Evolutionary conservation across 2,888 invertebrate genomes (phyloP), one percentile per base, ranked within the genome.

Genomic region (Cataglyphis cursor): DNA sequence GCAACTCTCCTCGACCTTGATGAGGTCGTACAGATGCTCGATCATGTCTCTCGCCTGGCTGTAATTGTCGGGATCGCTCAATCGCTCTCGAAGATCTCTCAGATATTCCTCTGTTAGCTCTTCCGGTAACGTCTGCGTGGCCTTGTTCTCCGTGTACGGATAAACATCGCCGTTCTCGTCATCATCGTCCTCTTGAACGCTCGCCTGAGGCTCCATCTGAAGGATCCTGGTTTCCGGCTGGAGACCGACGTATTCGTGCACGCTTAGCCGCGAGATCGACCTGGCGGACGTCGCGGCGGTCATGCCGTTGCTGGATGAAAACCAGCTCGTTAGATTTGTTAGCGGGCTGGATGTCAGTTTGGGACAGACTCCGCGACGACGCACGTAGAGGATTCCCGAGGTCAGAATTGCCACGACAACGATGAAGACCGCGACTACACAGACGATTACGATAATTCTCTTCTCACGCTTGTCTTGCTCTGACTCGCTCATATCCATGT

Each of bases 21-120:
- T 97, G 74, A 97, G 95, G 93, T 97, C 97, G 91, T 97, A 97
- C 8, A 97, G 95, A 90, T 97, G 97, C 92, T 97, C 97, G 84
- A 97, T 97, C 95, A 97, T 97, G 94, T 97, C 97, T 57, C 97
- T 95, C 2, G 97, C 97, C 92, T 97, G 97, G 76, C 96, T 96
- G 89, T 97, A 97, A 82, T 97, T 97, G 78, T 96, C 96, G 0
- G 97, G 97, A 92, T 97, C 97, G 90, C 97, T 97, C 9, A 97
- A 93, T 91, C 96, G 96, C 88, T 97, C 96, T 81, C 97, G 96
- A 21, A 97, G 95, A 87, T 96, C 96, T 89, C 96, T 96, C 83
- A 97, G 95, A 72, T 97, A 96, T 90, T 97, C 97, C 89, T 97
- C 96, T 0, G 97, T 97, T 66, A 97, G 93, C 93, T 97, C 97